phyloP scores from a whole-genome alignment of 2,888 invertebrate genomes.

The Pristionchus mayeri region DNA sequence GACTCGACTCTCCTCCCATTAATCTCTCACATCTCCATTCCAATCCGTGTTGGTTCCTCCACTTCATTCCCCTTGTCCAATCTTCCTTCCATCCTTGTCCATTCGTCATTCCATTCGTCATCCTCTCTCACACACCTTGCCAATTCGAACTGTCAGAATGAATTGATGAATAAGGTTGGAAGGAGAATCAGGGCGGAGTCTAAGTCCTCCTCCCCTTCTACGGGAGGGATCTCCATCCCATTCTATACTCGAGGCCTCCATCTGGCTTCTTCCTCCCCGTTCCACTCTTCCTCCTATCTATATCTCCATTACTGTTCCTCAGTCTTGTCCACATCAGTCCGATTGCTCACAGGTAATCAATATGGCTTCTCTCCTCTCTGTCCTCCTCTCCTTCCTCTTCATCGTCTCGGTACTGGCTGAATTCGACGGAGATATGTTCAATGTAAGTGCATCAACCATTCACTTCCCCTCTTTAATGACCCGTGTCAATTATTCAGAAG shows the following conservation, averaged over 20 bases:
- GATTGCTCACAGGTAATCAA: slow-evolving; percentile 30
- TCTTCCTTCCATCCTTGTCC: background rate
- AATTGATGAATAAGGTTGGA: slow-evolving; percentile 42
- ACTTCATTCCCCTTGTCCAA: slow-evolving; percentile 42
- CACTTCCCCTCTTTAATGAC: background rate
- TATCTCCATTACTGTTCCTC: slow-evolving; percentile 5
- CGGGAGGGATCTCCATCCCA: background rate
- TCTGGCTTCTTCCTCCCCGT: background rate
- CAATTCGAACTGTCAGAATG: background rate
- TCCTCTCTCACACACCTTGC: background rate
- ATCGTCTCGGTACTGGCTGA: slow-evolving; percentile 10
- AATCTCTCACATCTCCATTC: slow-evolving; percentile 29
- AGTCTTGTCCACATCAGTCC: background rate
- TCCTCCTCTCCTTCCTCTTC: slow-evolving; percentile 16
- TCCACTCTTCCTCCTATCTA: background rate
- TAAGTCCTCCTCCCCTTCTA: slow-evolving; percentile 40
- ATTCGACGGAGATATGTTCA: slow-evolving; percentile 44
- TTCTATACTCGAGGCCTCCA: background rate
- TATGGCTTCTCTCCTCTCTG: slow-evolving; percentile 26
- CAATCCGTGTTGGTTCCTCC: slow-evolving; percentile 13
- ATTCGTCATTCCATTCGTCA: background rate
- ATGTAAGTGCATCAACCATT: slow-evolving; percentile 5
- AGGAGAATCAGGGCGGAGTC: slow-evolving; percentile 40
- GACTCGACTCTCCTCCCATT: slow-evolving; percentile 37
- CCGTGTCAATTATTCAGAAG: slow-evolving; percentile 25